Evolutionary conservation across 2,113 vertebrate species (phyloP).

Genomic region (Lipophrys pholis): DNA sequence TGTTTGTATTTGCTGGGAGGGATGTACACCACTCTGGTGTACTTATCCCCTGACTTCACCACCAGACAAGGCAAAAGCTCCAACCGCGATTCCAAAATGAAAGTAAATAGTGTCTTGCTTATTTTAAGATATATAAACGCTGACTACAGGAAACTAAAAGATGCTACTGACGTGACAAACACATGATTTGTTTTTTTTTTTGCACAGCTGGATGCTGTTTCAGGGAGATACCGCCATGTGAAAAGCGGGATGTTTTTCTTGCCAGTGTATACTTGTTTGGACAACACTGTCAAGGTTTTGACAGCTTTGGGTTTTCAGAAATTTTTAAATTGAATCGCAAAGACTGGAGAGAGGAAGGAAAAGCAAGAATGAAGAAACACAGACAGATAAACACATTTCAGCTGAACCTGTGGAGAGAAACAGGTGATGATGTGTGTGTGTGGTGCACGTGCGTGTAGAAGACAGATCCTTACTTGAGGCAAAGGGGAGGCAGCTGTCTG

Average conservation of each 20-base stretch:
- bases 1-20: no score
- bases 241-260: slow-evolving; percentile 4
- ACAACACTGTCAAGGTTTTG: slow-evolving; percentile 15
- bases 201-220: background rate
- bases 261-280: slow-evolving; percentile 5
- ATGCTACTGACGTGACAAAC: no score
- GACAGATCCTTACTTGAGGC: slow-evolving; percentile 22
- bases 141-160: no score
- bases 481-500: slow-evolving; percentile 15
- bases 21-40: no score
- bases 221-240: background rate
- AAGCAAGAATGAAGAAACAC: slow-evolving; percentile 13
- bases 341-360: slow-evolving; percentile 12
- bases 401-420: background rate
- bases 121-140: no score
- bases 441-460: background rate
- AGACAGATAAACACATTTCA: slow-evolving; percentile 32
- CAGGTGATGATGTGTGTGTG: slow-evolving; percentile 13
- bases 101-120: no score
- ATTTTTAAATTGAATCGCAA: slow-evolving; percentile 30
- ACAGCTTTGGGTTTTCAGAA: background rate
- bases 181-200: no score
- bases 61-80: no score
- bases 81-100: no score
- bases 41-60: no score